These are phyloP conservation scores for Ceratotherium simum DNA, from an alignment of 2,113 vertebrate genomes.

Conservation along the genomic window DNA sequence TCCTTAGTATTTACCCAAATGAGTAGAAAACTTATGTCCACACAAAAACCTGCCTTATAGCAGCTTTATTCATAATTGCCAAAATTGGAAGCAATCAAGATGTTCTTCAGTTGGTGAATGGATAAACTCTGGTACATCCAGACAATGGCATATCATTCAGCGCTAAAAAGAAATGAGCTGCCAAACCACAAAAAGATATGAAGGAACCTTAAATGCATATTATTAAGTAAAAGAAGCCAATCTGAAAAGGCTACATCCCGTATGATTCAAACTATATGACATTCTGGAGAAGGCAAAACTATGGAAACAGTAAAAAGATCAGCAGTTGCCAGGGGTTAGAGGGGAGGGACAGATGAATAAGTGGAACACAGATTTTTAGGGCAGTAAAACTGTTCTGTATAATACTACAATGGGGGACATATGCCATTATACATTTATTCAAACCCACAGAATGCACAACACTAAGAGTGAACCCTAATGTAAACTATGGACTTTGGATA, in stretches of 20 bases:
- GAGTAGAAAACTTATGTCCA: neutral
- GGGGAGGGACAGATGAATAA: neutral
- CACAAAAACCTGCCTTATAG: neutral
- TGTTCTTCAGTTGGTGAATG: neutral
- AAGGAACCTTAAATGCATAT: neutral
- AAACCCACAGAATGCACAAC: neutral
- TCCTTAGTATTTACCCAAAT: neutral
- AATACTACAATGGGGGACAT: neutral
- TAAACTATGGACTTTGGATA: neutral
- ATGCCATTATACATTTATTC: neutral
- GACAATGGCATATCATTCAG: neutral
- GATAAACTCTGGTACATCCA: neutral
- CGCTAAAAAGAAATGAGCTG: slow-evolving; percentile 4
- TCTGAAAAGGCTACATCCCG: neutral
- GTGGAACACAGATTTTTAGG: neutral
- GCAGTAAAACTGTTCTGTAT: neutral
- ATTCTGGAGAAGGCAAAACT: slow-evolving; percentile 1
- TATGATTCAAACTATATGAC: neutral
- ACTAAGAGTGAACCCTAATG: neutral
- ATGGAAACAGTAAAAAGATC: neutral
- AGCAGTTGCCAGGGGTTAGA: neutral
- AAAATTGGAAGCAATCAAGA: neutral
- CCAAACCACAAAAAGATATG: neutral
- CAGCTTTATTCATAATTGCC: neutral
- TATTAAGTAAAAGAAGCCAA: slow-evolving; percentile 18